Conservation (phyloP, 1,140 invertebrate genomes). For the Pteromalus puparum region DNA sequence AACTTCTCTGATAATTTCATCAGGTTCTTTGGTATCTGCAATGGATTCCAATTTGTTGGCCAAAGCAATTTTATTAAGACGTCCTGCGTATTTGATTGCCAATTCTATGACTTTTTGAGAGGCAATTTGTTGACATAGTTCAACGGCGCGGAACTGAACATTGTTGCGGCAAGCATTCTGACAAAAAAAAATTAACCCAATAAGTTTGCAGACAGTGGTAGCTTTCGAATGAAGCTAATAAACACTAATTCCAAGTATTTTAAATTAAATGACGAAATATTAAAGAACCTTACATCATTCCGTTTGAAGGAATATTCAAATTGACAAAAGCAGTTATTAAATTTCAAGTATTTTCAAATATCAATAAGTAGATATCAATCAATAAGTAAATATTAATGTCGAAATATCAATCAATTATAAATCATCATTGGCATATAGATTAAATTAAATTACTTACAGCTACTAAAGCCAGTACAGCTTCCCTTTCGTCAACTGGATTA, state of each 20-base stretch:
- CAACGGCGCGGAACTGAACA: constrained; percentile 89
- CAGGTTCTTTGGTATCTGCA: constrained; percentile 63
- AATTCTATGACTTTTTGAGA: constrained; percentile 86
- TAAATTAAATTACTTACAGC: constrained; percentile 79
- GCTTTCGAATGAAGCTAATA: no score
- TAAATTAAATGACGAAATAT: neutral
- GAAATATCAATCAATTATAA: no score
- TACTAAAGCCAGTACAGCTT: constrained; percentile 92
- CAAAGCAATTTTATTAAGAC: constrained; percentile 84
- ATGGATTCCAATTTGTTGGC: constrained; percentile 82
- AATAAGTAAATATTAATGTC: no score
- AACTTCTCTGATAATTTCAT: constrained; percentile 62
- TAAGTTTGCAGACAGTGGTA: neutral
- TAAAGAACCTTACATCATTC: no score
- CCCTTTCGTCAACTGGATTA: constrained; percentile 80
- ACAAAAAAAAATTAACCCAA: constrained; percentile 61
- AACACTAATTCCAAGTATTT: neutral
- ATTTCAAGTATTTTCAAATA: no score
- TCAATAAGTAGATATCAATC: no score
- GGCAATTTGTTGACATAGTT: constrained; percentile 89
- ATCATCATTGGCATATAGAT: no score
- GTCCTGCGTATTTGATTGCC: constrained; percentile 91
- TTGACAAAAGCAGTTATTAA: no score
- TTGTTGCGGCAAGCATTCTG: constrained; percentile 89
- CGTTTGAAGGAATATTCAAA: no score